phyloP scores from a whole-genome alignment of 2,888 invertebrate genomes.

The Drosophila pegasa region DNA sequence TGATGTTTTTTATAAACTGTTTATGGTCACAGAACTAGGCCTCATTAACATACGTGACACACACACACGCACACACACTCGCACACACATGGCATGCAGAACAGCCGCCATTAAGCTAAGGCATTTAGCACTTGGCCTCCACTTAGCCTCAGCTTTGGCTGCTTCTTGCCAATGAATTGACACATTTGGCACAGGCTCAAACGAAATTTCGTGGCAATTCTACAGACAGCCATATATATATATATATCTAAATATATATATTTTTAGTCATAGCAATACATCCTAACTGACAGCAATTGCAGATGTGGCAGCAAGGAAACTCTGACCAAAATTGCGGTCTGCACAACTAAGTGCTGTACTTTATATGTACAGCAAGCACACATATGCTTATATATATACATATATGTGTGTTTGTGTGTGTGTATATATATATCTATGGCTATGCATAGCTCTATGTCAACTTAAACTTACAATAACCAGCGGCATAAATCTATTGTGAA shows the following conservation, averaged over 20 bases:
- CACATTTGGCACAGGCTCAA: slow-evolving; percentile 64
- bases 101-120: slow-evolving; percentile 50
- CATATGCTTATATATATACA: background rate
- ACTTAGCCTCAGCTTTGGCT: slow-evolving; percentile 29
- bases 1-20: slow-evolving; percentile 61
- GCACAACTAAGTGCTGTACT: slow-evolving; percentile 14
- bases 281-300: slow-evolving; percentile 30
- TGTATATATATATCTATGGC: background rate
- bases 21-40: slow-evolving; percentile 74
- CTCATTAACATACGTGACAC: slow-evolving; percentile 77
- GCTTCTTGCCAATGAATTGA: slow-evolving; percentile 53
- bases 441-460: slow-evolving; percentile 11
- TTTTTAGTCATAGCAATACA: slow-evolving; percentile 14
- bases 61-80: slow-evolving; percentile 35
- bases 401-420: background rate
- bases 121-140: slow-evolving; percentile 58
- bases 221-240: slow-evolving; percentile 1
- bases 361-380: background rate
- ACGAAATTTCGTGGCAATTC: slow-evolving; percentile 24
- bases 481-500: slow-evolving; percentile 20
- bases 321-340: slow-evolving; percentile 8
- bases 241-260: background rate
- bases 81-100: slow-evolving; percentile 21
- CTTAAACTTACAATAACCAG: slow-evolving; percentile 12
- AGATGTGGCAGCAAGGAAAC: slow-evolving; percentile 6